Evolutionary conservation across 1,140 invertebrate genomes (phyloP).

Genomic region (Trachymyrmex cornetzi): DNA sequence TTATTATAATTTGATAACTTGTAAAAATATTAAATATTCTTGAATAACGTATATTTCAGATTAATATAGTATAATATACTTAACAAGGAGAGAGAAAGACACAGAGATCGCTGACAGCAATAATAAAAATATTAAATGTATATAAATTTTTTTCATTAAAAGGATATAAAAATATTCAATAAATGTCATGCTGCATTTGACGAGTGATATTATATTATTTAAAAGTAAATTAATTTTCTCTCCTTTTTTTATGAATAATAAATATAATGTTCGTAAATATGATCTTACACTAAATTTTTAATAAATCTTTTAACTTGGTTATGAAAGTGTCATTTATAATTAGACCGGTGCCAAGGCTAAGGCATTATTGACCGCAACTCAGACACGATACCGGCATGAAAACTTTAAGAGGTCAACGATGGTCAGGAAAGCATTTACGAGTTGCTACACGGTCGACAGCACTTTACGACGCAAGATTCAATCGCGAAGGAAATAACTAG

Average conservation of each 20-base stretch:
- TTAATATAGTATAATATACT: not conserved
- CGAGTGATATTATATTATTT: not conserved
- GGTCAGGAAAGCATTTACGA: conserved; percentile 50
- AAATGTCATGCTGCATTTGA: not conserved
- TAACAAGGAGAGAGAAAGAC: not conserved
- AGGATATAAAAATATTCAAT: not conserved
- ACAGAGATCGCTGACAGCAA: not conserved
- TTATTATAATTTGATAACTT: not conserved
- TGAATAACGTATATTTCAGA: no score
- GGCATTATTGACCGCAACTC: conserved; percentile 28
- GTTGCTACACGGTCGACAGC: conserved; percentile 34
- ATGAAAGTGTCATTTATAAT: conserved; percentile 9
- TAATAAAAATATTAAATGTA: not conserved
- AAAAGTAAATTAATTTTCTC: not conserved
- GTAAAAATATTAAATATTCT: not conserved
- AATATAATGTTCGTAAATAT: not conserved
- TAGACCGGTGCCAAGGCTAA: not conserved
- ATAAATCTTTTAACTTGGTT: not conserved
- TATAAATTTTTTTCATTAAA: not conserved
- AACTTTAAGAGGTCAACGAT: conserved; percentile 48
- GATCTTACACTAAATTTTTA: not conserved
- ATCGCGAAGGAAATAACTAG: conserved; percentile 58
- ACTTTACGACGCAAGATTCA: conserved; percentile 47
- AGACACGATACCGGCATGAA: conserved; percentile 14
- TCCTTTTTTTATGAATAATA: no score